Percentiles rank a stretch among this genome's conserved stretches.
Conservation (phyloP, 2,113 vertebrate species). For the Chlorocebus sabaeus region DNA sequence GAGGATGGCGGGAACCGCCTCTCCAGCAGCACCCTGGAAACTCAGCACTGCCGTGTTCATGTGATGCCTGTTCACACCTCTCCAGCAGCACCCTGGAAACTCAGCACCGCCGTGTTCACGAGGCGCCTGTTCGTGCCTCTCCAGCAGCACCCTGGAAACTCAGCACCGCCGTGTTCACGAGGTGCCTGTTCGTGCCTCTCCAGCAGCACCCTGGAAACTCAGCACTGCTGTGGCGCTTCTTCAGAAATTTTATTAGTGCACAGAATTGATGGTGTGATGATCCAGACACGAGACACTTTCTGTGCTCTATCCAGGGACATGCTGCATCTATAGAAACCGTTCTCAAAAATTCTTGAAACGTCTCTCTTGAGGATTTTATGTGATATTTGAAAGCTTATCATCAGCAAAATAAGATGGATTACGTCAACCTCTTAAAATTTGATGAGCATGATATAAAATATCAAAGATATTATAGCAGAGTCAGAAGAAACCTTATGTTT, state of each 20-base stretch:
- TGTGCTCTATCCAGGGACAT: background rate
- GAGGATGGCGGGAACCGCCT: background rate
- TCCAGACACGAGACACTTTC: background rate
- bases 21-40: background rate
- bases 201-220: background rate
- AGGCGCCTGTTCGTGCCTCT: fast-evolving
- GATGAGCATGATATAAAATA: background rate
- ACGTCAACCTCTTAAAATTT: background rate
- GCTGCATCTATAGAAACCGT: background rate
- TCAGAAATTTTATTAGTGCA: background rate
- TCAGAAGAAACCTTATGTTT: background rate
- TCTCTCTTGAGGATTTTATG: background rate
- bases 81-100: background rate
- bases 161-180: too few species aligned
- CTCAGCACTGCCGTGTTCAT: fast-evolving
- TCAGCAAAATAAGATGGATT: background rate
- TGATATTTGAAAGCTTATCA: background rate
- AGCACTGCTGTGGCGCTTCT: background rate
- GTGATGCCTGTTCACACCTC: fast-evolving
- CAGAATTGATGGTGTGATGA: background rate
- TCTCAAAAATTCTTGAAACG: background rate
- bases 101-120: too few species aligned
- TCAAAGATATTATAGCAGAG: background rate
- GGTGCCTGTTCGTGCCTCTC: too few species aligned
- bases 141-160: too few species aligned